Conservation (phyloP, 2,113 vertebrate genomes). For the Natator depressus region DNA sequence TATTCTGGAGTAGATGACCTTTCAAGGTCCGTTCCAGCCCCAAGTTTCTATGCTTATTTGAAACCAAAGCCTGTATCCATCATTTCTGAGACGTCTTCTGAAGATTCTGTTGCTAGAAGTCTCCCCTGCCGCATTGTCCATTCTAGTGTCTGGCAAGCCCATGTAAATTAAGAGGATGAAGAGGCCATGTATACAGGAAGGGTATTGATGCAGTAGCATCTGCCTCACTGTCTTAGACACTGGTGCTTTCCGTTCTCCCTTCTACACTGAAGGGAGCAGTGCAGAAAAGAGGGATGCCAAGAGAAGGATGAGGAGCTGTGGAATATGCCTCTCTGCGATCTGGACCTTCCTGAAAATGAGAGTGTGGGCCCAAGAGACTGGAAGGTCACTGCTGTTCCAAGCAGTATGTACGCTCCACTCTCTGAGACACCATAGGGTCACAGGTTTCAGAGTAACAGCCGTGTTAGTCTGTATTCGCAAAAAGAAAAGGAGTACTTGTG, state of each 20-base stretch:
- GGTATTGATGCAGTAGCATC: background rate
- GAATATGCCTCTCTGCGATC: background rate
- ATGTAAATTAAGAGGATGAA: background rate
- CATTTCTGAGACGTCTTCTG: background rate
- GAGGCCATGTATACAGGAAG: background rate
- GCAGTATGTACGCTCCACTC: background rate
- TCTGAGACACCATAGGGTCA: background rate
- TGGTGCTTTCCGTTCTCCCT: background rate
- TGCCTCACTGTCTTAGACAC: background rate
- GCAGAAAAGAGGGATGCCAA: background rate
- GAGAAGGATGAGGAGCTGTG: background rate
- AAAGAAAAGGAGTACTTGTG: no score
- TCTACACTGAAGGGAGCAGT: background rate
- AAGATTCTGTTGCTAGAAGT: background rate
- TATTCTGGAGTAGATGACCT: background rate
- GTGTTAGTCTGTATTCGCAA: no score
- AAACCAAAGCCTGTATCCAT: background rate
- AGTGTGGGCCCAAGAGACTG: background rate
- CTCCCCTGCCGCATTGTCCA: background rate
- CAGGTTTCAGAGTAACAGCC: no score
- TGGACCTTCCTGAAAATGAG: background rate
- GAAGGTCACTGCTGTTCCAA: background rate
- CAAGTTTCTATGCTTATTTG: background rate
- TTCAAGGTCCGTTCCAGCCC: no score
- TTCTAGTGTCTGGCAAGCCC: background rate